Evolutionary conservation across 2,113 vertebrate species (phyloP).

Genomic region (Calidris pugnax): DNA sequence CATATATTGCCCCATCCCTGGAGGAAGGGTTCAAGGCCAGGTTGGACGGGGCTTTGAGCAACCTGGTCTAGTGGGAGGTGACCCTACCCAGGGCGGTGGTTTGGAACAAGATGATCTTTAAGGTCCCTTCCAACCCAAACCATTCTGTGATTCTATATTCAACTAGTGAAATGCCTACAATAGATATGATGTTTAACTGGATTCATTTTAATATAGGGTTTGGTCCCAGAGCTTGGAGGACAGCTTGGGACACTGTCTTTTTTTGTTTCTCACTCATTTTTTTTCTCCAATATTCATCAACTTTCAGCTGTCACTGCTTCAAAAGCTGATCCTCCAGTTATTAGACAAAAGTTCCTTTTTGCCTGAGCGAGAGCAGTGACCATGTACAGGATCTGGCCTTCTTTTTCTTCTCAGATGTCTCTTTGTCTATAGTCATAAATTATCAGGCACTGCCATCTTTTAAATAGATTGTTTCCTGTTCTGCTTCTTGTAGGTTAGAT

Average conservation of each 20-base stretch:
- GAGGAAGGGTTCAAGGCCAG: neutral
- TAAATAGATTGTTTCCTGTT: constrained; percentile 71
- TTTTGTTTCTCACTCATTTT: neutral
- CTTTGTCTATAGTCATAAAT: constrained; percentile 49
- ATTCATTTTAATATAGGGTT: neutral
- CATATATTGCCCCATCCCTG: neutral
- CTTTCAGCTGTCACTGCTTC: neutral
- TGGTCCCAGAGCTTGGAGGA: neutral
- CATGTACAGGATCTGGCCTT: neutral
- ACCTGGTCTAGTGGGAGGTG: neutral
- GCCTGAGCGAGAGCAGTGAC: neutral
- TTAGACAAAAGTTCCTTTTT: neutral
- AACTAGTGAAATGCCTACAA: neutral
- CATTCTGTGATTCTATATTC: neutral
- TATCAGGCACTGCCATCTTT: constrained; percentile 52
- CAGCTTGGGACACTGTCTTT: neutral
- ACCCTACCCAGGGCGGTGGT: neutral
- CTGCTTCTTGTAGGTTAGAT: constrained; percentile 53
- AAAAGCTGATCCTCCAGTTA: neutral
- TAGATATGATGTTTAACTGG: neutral
- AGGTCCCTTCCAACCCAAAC: neutral
- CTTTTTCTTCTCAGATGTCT: neutral
- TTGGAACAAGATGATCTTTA: neutral
- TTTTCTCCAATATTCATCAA: neutral
- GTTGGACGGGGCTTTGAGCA: neutral